Percentiles rank a stretch among this genome's conserved stretches.
These are phyloP conservation scores for Myoxocephalus aenaeus DNA, from an alignment of 2,797 vertebrate species.

Conservation along the genomic window DNA sequence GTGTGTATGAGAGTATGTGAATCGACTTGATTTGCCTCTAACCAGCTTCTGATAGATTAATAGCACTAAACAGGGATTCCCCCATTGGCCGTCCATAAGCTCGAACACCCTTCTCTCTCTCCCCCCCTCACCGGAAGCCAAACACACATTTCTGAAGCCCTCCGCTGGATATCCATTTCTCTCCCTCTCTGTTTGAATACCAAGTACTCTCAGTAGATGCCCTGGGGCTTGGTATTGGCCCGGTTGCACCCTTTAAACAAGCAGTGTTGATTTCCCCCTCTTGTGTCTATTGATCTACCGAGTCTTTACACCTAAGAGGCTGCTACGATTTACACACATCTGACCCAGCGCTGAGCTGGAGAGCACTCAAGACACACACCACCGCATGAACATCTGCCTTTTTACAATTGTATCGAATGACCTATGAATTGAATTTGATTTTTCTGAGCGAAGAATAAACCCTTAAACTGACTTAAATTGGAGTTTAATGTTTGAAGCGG, in stretches of 20 bases:
- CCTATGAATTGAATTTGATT: constrained; percentile 11
- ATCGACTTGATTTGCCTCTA: constrained; percentile 35
- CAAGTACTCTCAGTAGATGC: constrained; percentile 55
- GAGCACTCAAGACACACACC: constrained; percentile 22
- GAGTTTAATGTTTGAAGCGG: not conserved
- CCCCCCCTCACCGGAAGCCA: not conserved
- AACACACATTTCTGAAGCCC: constrained; percentile 42
- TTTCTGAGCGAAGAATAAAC: not conserved
- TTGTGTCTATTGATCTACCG: constrained; percentile 73
- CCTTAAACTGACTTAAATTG: not conserved
- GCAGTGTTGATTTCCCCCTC: constrained; percentile 72
- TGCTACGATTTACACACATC: constrained; percentile 71
- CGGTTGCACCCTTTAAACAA: constrained; percentile 71
- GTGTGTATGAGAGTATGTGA: constrained; percentile 7
- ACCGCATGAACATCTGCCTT: constrained; percentile 18
- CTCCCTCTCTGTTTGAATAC: constrained; percentile 59
- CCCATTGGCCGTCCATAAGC: constrained; percentile 10
- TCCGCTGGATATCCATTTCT: constrained; percentile 41
- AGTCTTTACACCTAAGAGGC: constrained; percentile 57
- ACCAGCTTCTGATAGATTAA: constrained; percentile 47
- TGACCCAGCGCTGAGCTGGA: constrained; percentile 49
- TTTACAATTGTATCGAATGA: constrained; percentile 19
- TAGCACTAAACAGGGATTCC: constrained; percentile 15
- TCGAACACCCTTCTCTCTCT: not conserved
- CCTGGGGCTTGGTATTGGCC: constrained; percentile 64